Evolutionary conservation across 2,797 vertebrate genomes (phyloP).

Genomic region (Halcyon leucocephala): DNA sequence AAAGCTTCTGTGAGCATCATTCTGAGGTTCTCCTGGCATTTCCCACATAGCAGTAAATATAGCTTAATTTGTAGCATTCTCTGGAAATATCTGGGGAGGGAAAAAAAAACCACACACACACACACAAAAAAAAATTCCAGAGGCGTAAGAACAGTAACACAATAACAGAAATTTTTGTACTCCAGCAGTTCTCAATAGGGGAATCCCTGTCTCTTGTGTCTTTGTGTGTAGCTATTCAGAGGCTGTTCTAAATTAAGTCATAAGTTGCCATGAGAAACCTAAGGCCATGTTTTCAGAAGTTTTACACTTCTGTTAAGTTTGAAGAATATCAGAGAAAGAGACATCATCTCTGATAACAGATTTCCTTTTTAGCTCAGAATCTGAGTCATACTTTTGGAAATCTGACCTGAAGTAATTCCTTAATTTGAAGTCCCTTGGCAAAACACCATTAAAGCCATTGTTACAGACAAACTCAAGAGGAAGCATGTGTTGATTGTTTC

Average conservation of each 20-base stretch:
- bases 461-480: not conserved
- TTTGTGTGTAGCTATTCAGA: not conserved
- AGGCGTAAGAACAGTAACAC: not conserved
- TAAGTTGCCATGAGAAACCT: not conserved
- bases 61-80: not conserved
- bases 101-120: too few species aligned
- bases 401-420: not conserved
- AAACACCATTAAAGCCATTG: not conserved
- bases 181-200: not conserved
- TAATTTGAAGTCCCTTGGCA: not conserved
- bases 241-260: not conserved
- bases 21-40: not conserved
- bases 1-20: not conserved
- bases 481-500: not conserved
- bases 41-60: not conserved
- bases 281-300: not conserved
- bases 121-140: not conserved
- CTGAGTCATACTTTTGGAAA: not conserved
- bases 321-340: not conserved
- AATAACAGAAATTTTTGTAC: not conserved
- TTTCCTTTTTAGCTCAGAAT: not conserved
- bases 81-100: not conserved
- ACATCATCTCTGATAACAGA: not conserved
- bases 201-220: not conserved
- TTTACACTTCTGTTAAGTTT: not conserved